Conservation (phyloP, 1,140 invertebrate species). For the Plectus sambesii region DNA sequence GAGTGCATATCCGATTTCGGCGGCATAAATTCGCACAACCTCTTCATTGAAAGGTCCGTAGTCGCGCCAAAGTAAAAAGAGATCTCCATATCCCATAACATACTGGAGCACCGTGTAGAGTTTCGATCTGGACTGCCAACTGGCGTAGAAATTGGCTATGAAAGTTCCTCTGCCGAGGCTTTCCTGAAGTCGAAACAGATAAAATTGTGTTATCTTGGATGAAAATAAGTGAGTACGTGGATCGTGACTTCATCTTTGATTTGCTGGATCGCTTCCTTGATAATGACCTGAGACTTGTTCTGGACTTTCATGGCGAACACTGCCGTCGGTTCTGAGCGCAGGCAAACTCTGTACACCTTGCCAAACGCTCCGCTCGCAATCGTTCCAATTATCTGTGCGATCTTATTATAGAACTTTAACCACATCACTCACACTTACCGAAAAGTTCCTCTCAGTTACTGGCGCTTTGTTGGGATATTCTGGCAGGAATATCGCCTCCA, state of each 20-base stretch:
- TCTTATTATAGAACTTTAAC: neutral
- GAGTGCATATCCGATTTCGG: conserved; percentile 11
- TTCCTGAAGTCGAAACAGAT: conserved; percentile 12
- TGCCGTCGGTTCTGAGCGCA: neutral
- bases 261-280: conserved; percentile 14
- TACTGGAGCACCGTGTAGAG: conserved; percentile 19
- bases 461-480: neutral
- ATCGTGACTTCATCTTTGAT: conserved; percentile 18
- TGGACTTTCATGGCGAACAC: conserved; percentile 19
- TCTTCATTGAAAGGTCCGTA: conserved; percentile 16
- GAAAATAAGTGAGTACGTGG: conserved; percentile 15
- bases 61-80: conserved; percentile 14
- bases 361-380: neutral
- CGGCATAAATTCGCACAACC: conserved; percentile 15
- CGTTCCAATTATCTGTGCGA: neutral
- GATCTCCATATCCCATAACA: conserved; percentile 17
- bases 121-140: conserved; percentile 12
- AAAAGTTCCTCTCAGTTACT: neutral
- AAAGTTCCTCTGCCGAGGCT: conserved; percentile 4
- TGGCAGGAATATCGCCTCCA: neutral
- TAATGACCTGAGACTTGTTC: conserved; percentile 13
- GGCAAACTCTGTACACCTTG: neutral
- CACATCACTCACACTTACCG: neutral
- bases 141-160: conserved; percentile 14
- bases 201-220: neutral